Percentiles rank a stretch among this genome's conserved stretches.
Evolutionary conservation across 2,113 vertebrate species (phyloP).

Genomic region (Apistogramma diplotaenia): DNA sequence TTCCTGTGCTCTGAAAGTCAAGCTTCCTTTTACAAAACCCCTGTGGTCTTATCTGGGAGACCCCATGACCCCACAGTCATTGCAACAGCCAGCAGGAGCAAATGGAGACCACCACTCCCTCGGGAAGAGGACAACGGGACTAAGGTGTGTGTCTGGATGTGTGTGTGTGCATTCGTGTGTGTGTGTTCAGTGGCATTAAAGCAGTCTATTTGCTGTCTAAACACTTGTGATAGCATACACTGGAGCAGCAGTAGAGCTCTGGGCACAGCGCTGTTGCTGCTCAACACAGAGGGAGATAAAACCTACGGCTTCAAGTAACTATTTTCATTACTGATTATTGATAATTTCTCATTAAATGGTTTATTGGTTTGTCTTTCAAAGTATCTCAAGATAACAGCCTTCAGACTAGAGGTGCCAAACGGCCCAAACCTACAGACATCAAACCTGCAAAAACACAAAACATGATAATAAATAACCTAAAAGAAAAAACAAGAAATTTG

Average conservation of each 20-base stretch:
- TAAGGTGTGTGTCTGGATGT: slow-evolving; percentile 25
- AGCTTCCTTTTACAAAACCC: slow-evolving; percentile 85
- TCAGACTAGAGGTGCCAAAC: background rate
- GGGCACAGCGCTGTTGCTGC: slow-evolving; percentile 11
- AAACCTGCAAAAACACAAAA: background rate
- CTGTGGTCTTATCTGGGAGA: slow-evolving; percentile 82
- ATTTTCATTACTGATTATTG: background rate
- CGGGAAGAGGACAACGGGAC: slow-evolving; percentile 54
- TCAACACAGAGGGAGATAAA: background rate
- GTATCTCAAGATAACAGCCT: background rate
- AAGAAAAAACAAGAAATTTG: background rate
- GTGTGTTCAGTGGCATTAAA: slow-evolving; percentile 34
- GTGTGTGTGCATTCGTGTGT: background rate
- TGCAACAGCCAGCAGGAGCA: slow-evolving; percentile 73
- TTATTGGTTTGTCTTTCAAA: background rate
- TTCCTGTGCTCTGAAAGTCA: slow-evolving; percentile 90
- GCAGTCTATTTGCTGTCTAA: slow-evolving; percentile 63
- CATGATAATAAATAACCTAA: background rate
- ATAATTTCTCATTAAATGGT: background rate
- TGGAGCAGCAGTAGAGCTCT: slow-evolving; percentile 27
- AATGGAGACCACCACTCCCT: slow-evolving; percentile 60
- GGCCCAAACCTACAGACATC: background rate
- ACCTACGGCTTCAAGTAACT: background rate
- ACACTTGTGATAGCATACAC: slow-evolving; percentile 66
- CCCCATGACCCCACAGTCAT: slow-evolving; percentile 78